Evolutionary conservation across 2,888 invertebrate genomes (phyloP).

Genomic region (Mesodorylaimus sp.): DNA sequence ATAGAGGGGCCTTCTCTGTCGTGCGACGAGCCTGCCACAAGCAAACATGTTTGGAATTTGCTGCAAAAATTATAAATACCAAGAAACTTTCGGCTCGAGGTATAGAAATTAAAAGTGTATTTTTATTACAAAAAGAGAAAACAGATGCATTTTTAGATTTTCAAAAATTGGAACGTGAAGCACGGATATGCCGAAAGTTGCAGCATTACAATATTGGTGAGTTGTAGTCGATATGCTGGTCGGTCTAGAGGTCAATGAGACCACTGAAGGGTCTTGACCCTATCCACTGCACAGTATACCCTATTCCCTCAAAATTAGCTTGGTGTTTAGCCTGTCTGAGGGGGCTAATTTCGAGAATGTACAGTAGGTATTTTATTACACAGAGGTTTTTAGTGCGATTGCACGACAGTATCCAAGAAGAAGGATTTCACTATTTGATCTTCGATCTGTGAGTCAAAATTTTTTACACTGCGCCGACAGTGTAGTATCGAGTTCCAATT

Average conservation of each 20-base stretch:
- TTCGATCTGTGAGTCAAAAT: conserved; percentile 95
- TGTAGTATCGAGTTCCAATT: too few relatives aligned
- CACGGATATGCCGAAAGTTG: conserved; percentile 93
- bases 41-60: conserved; percentile 89
- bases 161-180: conserved; percentile 97
- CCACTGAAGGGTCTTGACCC: too few relatives aligned
- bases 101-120: conserved; percentile 40
- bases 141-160: conserved; percentile 54
- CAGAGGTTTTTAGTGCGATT: conserved; percentile 62
- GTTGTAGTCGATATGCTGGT: too few relatives aligned
- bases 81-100: conserved; percentile 94
- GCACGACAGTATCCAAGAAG: conserved; percentile 99
- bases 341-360: too few relatives aligned
- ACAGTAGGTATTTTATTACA: too few relatives aligned
- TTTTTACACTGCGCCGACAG: not conserved
- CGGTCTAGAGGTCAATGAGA: too few relatives aligned
- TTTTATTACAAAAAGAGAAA: not conserved
- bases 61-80: conserved; percentile 99
- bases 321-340: too few relatives aligned
- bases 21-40: conserved; percentile 98
- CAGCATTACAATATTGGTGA: conserved; percentile 96
- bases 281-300: too few relatives aligned
- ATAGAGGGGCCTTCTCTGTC: conserved; percentile 98
- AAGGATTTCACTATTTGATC: conserved; percentile 90
- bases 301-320: too few relatives aligned